Base-by-base conservation (phyloP, 2,888 invertebrate genomes). In the Dione juno region DNA sequence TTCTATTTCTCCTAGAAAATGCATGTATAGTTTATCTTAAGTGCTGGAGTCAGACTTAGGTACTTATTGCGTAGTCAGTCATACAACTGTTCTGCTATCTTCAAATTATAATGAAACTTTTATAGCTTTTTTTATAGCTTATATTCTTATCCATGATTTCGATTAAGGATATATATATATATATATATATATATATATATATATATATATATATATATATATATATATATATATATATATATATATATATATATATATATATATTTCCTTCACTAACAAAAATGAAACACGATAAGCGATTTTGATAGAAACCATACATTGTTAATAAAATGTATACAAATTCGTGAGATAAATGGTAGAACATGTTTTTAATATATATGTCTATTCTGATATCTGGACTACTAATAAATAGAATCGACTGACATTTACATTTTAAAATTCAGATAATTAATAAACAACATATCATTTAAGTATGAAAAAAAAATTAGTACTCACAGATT, bases 61-160 rank as follows among this genome's bases (percentile, higher is more conserved):
- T 87, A 86, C 88, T 88, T 82, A 80, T 82, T 80, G 77, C 80
- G 80, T 80, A 84, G 84, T 84, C 89, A 89, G 88, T 89, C 88
- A 87, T 84, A 90, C 84, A 84, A 90, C 90, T 86, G 89, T 87
- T 85, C 85, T 83, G 85, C 85, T 91, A 91, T 91, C 89, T 89
- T 81, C 80, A 88, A 86, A 88, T 91, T 90, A 90, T 88, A 90
- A 90, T 88, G 90, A 91, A 90, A 90, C 85, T 90, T 92, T 91
- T 90, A 90, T 86, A 82, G 83, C 86, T 87, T 85, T 82, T 82
- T 82, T 84, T 89, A 83, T 80, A 78, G 72, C 74, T 75, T 83
- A 40, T 61, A 16, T 63, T 61, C 40, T 45, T 40, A 35, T 54
- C 41, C 45, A 54, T 35, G 54, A 52, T 35, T n/a, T 40, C 2